Evolutionary conservation across 2,113 vertebrate genomes (phyloP).

Genomic region (Rostratula benghalensis): DNA sequence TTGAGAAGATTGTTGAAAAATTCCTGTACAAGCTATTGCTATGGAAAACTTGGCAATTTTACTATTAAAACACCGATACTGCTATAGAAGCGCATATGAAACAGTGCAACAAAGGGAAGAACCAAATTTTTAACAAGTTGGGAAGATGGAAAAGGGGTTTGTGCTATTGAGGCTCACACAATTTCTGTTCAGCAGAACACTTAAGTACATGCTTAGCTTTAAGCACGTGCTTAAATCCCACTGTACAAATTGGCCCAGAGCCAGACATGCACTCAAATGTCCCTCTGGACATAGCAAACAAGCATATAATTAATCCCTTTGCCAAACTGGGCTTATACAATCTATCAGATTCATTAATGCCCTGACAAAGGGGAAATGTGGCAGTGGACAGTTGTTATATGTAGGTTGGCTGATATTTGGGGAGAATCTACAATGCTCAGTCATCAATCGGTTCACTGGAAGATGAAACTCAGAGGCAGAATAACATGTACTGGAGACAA

Average conservation of each 20-base stretch:
- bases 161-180: neutral
- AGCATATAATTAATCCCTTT: neutral
- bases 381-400: neutral
- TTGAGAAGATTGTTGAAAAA: neutral
- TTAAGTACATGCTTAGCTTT: neutral
- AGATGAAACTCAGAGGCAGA: neutral
- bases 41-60: neutral
- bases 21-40: neutral
- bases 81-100: neutral
- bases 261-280: neutral
- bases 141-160: neutral
- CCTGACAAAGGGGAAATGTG: neutral
- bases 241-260: neutral
- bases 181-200: neutral
- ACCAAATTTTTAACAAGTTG: neutral
- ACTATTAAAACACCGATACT: neutral
- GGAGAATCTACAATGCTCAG: neutral
- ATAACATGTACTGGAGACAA: neutral
- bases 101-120: neutral
- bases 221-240: neutral
- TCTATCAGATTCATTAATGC: neutral
- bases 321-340: neutral
- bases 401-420: neutral
- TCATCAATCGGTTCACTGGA: accelerated
- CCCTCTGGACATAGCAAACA: neutral